Evolutionary conservation across 2,888 invertebrate genomes (phyloP).

Genomic region (Mamestra brassicae): DNA sequence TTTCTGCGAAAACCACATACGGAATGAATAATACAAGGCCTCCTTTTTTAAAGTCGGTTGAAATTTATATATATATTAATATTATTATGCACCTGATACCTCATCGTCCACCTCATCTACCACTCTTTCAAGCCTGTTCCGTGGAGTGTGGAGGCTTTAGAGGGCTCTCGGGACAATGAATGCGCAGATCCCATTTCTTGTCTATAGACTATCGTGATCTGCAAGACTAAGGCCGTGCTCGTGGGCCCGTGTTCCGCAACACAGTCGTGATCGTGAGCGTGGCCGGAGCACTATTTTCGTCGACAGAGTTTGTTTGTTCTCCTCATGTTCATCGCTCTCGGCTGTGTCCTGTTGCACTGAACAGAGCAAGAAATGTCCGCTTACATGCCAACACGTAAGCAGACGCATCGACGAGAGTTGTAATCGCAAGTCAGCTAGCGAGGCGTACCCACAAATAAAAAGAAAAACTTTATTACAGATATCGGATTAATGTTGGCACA

Average conservation of each 20-base stretch:
- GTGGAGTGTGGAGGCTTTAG: neutral
- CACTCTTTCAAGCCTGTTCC: neutral
- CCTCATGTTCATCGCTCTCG: slow-evolving; percentile 9
- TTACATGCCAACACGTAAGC: slow-evolving; percentile 14
- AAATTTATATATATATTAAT: no score
- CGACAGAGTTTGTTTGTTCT: slow-evolving; percentile 17
- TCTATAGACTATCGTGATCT: no score
- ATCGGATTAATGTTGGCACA: neutral
- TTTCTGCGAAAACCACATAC: no score
- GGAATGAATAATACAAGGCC: no score
- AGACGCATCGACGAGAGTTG: neutral
- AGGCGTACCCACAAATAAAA: neutral
- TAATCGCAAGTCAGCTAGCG: neutral
- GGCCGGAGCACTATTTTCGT: slow-evolving; percentile 34
- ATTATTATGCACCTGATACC: no score
- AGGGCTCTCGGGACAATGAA: neutral
- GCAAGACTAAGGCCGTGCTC: no score
- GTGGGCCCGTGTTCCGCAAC: no score
- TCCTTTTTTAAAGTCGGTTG: no score
- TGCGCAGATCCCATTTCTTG: neutral
- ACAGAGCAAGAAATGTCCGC: neutral
- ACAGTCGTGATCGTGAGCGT: neutral
- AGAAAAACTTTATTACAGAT: neutral
- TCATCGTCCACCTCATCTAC: neutral
- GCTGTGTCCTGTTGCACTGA: slow-evolving; percentile 29